Evolutionary conservation across 2,113 vertebrate species (phyloP).

Genomic region (Epinephelus moara): DNA sequence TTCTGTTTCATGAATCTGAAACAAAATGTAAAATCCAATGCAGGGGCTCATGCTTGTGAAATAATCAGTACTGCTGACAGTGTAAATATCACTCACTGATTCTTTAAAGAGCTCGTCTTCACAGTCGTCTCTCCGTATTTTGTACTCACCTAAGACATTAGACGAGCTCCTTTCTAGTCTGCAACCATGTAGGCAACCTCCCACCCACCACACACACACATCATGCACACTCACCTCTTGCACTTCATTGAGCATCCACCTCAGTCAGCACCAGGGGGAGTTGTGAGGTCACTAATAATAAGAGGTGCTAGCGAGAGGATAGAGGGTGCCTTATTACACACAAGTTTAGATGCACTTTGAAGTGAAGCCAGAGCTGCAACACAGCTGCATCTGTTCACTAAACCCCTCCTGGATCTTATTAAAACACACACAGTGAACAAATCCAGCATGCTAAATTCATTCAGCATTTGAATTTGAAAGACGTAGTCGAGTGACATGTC

Average conservation of each 20-base stretch:
- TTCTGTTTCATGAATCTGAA: constrained; percentile 28
- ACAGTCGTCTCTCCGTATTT: constrained; percentile 12
- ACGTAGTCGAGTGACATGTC: not conserved
- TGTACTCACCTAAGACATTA: constrained; percentile 24
- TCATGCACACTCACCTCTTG: constrained; percentile 28
- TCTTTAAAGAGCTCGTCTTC: constrained; percentile 27
- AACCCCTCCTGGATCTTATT: not conserved
- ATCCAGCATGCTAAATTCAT: not conserved
- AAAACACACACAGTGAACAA: not conserved
- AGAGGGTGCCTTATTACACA: constrained; percentile 22
- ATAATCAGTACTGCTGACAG: constrained; percentile 43
- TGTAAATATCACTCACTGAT: constrained; percentile 29
- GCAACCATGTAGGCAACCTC: constrained; percentile 39
- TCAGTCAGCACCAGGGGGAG: constrained; percentile 77
- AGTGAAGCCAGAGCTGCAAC: constrained; percentile 47
- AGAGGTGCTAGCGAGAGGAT: constrained; percentile 54
- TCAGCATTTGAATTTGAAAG: not conserved
- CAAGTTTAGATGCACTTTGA: constrained; percentile 42
- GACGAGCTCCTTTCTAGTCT: constrained; percentile 14
- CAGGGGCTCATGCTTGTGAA: constrained; percentile 28
- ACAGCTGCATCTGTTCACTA: constrained; percentile 14
- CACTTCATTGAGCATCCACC: constrained; percentile 58
- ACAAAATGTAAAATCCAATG: constrained; percentile 38
- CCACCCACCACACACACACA: constrained; percentile 17
- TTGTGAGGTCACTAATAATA: constrained; percentile 65